These are phyloP conservation scores for Furcifer pardalis DNA, from an alignment of 2,797 vertebrate genomes.

Conservation along the genomic window DNA sequence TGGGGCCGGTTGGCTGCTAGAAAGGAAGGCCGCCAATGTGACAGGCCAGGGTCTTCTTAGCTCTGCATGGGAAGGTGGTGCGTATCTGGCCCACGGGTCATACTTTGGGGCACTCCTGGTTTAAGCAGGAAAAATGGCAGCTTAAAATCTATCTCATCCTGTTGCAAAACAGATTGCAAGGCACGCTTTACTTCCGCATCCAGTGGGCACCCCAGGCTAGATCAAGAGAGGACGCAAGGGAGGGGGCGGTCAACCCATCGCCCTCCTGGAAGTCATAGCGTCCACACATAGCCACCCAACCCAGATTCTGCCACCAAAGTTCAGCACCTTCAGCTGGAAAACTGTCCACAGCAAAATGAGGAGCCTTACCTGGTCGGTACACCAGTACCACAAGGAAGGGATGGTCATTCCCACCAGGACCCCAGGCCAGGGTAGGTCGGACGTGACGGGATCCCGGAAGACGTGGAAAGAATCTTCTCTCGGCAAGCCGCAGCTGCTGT, in stretches of 20 bases:
- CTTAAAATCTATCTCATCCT: no score
- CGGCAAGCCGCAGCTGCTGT: conserved; percentile 91
- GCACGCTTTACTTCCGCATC: no score
- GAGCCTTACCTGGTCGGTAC: conserved; percentile 91
- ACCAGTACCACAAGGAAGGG: conserved; percentile 98
- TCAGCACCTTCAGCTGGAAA: background rate
- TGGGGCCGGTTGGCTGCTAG: background rate
- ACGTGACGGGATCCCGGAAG: conserved; percentile 89
- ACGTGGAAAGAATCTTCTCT: conserved; percentile 91
- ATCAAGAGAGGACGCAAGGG: no score
- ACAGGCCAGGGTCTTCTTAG: conserved; percentile 6
- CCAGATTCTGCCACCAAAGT: background rate
- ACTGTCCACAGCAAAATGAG: accelerated
- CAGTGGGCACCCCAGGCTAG: no score
- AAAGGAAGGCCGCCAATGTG: background rate
- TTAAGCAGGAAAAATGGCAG: no score
- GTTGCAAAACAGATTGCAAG: no score
- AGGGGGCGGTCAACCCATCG: background rate
- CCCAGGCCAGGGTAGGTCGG: conserved; percentile 96
- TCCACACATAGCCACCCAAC: no score
- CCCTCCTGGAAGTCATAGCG: background rate
- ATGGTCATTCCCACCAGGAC: conserved; percentile 92
- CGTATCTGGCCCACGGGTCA: no score
- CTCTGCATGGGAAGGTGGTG: accelerated
- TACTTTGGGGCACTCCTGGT: no score